phyloP scores from a whole-genome alignment of 2,888 invertebrate genomes.

The Nemapogon koenigi region DNA sequence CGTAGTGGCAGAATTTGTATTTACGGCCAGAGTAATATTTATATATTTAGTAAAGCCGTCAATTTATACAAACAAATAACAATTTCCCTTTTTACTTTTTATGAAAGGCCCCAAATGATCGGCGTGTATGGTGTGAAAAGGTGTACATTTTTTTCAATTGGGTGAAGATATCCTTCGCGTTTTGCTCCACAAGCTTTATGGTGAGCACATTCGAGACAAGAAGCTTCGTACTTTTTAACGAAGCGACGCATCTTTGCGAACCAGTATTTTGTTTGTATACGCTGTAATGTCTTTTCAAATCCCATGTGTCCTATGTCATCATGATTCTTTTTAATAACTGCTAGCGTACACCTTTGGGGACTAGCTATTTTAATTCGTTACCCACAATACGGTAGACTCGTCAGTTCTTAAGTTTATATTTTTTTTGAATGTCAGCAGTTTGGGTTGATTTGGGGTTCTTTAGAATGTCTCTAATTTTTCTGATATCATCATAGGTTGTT shows the following conservation, averaged over 20 bases:
- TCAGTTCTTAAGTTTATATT: constrained; percentile 2
- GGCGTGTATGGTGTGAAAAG: constrained; percentile 11
- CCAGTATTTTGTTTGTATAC: constrained; percentile 11
- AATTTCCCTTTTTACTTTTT: constrained; percentile 14
- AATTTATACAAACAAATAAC: constrained; percentile 15
- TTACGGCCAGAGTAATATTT: constrained; percentile 9
- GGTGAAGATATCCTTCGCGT: constrained; percentile 6
- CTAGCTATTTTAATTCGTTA: constrained; percentile 7
- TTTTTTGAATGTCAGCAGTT: neutral
- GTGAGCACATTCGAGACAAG: constrained; percentile 12
- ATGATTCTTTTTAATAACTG: constrained; percentile 9
- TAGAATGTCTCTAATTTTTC: constrained; percentile 8
- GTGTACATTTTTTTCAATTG: constrained; percentile 5
- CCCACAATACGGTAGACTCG: neutral
- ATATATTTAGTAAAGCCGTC: constrained; percentile 16
- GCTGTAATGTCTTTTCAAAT: constrained; percentile 10
- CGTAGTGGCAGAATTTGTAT: constrained; percentile 10
- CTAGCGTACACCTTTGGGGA: constrained; percentile 7
- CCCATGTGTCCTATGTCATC: constrained; percentile 11
- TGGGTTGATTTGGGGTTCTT: neutral
- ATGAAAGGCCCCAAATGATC: constrained; percentile 16
- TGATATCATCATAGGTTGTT: constrained; percentile 4
- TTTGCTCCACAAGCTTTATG: constrained; percentile 5
- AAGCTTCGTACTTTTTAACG: too few species aligned
- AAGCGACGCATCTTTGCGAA: too few species aligned